Conservation (phyloP, 1,140 invertebrate genomes). For the Phthorimaea operculella region DNA sequence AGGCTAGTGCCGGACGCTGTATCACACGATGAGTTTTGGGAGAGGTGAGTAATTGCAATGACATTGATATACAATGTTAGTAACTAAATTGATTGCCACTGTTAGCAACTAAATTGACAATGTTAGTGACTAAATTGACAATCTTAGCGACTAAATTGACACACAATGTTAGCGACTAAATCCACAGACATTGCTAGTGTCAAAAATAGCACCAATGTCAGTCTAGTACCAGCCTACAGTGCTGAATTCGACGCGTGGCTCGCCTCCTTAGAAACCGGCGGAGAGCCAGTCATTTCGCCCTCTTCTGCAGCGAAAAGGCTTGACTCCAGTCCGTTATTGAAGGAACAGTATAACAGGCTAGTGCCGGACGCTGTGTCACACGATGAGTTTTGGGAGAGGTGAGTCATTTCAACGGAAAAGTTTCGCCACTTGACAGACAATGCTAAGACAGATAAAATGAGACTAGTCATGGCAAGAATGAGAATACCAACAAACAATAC, state of each 20-base stretch:
- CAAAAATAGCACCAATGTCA: conserved; percentile 60
- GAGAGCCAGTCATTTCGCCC: conserved; percentile 25
- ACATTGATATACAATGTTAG: too few species aligned
- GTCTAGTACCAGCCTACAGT: conserved; percentile 56
- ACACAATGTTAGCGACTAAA: too few species aligned
- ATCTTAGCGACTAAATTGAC: too few species aligned
- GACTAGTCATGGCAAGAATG: too few species aligned
- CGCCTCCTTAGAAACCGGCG: conserved; percentile 27
- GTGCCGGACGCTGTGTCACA: conserved; percentile 68
- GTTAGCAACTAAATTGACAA: too few species aligned
- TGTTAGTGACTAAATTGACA: too few species aligned
- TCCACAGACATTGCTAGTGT: too few species aligned
- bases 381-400: conserved; percentile 70
- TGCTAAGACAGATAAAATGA: too few species aligned
- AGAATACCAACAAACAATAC: too few species aligned
- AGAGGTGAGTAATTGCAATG: conserved; percentile 50
- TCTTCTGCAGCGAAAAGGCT: conserved; percentile 52
- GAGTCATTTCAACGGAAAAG: too few species aligned
- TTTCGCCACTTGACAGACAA: too few species aligned
- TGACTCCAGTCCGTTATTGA: conserved; percentile 56
- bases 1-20: conserved; percentile 69
- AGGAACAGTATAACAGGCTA: conserved; percentile 64
- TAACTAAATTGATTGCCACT: too few species aligned
- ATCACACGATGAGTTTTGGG: conserved; percentile 69
- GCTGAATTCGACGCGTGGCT: conserved; percentile 52